These are phyloP conservation scores for Empidonax traillii DNA, from an alignment of 2,113 vertebrate species.

Conservation along the genomic window DNA sequence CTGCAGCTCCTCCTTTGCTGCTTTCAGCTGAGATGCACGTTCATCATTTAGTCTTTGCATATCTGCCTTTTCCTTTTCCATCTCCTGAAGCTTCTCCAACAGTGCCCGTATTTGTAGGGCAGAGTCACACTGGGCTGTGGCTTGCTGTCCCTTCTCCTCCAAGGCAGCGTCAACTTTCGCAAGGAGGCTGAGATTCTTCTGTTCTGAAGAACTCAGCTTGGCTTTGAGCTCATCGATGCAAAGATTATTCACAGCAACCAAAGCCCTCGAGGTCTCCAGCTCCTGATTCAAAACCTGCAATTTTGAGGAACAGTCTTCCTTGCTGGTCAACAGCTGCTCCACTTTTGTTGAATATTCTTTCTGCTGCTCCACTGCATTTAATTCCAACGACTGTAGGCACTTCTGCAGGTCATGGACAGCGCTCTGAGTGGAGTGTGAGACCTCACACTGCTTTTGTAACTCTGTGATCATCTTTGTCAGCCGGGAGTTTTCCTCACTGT, in stretches of 20 bases:
- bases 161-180: conserved; percentile 62
- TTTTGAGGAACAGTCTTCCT: conserved; percentile 59
- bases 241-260: conserved; percentile 26
- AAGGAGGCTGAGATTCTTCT: conserved; percentile 75
- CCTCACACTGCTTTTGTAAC: conserved; percentile 80
- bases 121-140: conserved; percentile 62
- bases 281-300: conserved; percentile 61
- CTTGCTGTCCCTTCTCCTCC: conserved; percentile 71
- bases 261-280: conserved; percentile 55
- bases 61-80: conserved; percentile 71
- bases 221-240: conserved; percentile 61
- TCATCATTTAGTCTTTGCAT: conserved; percentile 70
- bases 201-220: conserved; percentile 66
- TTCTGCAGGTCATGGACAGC: conserved; percentile 73
- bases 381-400: conserved; percentile 67
- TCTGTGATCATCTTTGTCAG: conserved; percentile 74
- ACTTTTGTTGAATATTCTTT: conserved; percentile 39
- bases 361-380: conserved; percentile 39
- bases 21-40: conserved; percentile 61
- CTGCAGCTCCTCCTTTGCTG: conserved; percentile 74
- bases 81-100: conserved; percentile 74
- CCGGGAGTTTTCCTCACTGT: conserved; percentile 69
- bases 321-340: conserved; percentile 48
- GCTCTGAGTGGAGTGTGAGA: conserved; percentile 69
- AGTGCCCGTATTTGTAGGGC: conserved; percentile 75